Base-by-base conservation (phyloP, 2,888 invertebrate species). In the Drosophila seclusa region DNA sequence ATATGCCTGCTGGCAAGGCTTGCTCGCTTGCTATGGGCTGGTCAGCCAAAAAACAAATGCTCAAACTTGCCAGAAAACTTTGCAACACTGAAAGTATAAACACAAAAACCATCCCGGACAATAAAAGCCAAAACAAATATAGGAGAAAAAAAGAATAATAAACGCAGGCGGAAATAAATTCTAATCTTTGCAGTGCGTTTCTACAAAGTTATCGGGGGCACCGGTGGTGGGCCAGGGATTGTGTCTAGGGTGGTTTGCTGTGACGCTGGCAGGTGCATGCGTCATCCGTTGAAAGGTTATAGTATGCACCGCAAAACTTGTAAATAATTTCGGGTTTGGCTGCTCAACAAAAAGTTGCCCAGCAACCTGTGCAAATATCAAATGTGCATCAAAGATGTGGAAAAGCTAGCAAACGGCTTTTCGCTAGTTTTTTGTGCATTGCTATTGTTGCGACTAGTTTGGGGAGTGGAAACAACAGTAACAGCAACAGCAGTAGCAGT, bases 251-350 rank as follows among this genome's bases (percentile, higher is more conserved):
- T 16, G 18, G 27, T 11, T 48, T 40, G 34, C 65, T 24, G 50
- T 57, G 16, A 45, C 45, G 45, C 16, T 45, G 82, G 73, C 84
- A 84, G 84, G 84, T 83, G 84, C 59, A 80, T 83, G 84, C 84
- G 87, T 86, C 85, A 85, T 82, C 69, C 66, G 64, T 60, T 61
- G 61, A 85, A 85, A 85, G 84, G 87, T 84, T 77, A 85, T 81
- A 86, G 84, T 82, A 60, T 81, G 79, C 57, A 57, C 63, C 55
- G 42, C 68, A 73, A 82, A 82, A 76, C 80, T 86, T 83, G 84
- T 86, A 85, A 86, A 84, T 85, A 82, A 85, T 81, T 84, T 85
- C 86, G 78, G 82, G 84, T 75, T 83, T 84, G 80, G 84, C 84
- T 65, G 75, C 67, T 54, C 49, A 62, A 49, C 27, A 70, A 73